These are phyloP conservation scores for Petroica traversi DNA, from an alignment of 2,113 vertebrate genomes.

Conservation along the genomic window DNA sequence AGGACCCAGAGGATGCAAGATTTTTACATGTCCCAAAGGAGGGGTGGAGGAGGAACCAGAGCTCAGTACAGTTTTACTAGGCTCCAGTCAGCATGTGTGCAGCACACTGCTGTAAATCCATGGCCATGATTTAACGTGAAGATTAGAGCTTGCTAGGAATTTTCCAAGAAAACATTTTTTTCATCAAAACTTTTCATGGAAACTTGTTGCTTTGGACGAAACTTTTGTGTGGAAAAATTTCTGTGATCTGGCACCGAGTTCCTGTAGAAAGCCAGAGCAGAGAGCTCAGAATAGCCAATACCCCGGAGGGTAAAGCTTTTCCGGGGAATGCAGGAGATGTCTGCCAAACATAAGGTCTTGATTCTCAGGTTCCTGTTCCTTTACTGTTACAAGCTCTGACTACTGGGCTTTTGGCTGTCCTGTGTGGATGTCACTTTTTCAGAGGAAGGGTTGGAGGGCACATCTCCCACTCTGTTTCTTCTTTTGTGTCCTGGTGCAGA, in stretches of 20 bases:
- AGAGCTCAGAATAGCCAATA: slow-evolving; percentile 43
- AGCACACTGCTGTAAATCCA: neutral
- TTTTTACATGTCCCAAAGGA: slow-evolving; percentile 7
- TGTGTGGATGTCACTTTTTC: neutral
- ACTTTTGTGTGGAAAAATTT: slow-evolving; percentile 6
- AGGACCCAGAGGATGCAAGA: neutral
- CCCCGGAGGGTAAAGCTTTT: slow-evolving; percentile 7
- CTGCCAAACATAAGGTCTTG: slow-evolving; percentile 62
- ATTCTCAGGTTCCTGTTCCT: slow-evolving; percentile 54
- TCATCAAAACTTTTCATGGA: slow-evolving; percentile 31
- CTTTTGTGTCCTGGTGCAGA: neutral
- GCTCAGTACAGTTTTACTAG: slow-evolving; percentile 26
- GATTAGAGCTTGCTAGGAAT: slow-evolving; percentile 48
- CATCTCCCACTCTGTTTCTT: neutral
- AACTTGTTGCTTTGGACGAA: slow-evolving; percentile 28
- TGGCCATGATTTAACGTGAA: neutral
- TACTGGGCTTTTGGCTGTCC: slow-evolving; percentile 45
- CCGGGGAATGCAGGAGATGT: slow-evolving; percentile 43
- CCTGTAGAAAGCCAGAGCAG: neutral
- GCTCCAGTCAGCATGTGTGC: neutral
- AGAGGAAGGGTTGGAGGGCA: neutral
- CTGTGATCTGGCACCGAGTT: slow-evolving; percentile 32
- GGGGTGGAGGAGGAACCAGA: slow-evolving; percentile 18
- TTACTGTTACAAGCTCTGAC: neutral
- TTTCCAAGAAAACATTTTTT: slow-evolving; percentile 45